Evolutionary conservation across 2,888 invertebrate genomes (phyloP), one percentile per base, ranked within the genome.

Genomic region (Leptinotarsa haldemani): DNA sequence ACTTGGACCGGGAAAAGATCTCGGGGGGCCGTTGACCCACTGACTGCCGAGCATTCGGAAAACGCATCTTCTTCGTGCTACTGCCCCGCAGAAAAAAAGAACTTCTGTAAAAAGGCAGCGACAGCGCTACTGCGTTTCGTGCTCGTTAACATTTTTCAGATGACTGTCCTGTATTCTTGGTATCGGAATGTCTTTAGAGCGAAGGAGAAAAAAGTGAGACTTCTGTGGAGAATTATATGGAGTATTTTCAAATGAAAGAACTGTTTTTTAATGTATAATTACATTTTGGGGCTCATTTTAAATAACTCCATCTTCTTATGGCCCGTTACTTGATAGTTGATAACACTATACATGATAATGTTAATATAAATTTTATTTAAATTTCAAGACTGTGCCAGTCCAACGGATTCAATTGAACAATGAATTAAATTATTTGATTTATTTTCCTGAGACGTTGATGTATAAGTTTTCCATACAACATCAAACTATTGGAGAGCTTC

Each of bases 21-120:
- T 47, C 22, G 30, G 50, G 48, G 67, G 71, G 67, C 66, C 63
- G 63, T 71, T 71, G 71, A 71, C 71, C 71, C 61, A 71, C 67
- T 71, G 65, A 71, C 71, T 56, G 16, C 53, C 46, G 16, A 56
- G 56, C 52, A 50, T 52, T 22, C 66, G 25, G 48, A 48, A 48
- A 52, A 16, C 7, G 16, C 50, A 52, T 16, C n/a, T 5, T 18
- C 7, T 40, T 40, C 40, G 40, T 40, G 52, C 18, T n/a, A 18
- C 52, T 52, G 25, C 56, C 20, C 22, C 13, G n/a, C 50, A 52
- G n/a, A 52, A 56, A n/a, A n/a, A 56, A 25, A 61, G 30, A 15
- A 25, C 13, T 15, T n/a, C 30, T 40, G 25, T 40, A 30, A 13
- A 13, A 15, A 25, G n/a, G 40, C 61, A 30, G 61, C 40, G 40